A percentile compares a stretch with the other conserved stretches of the same genome.
These are phyloP conservation scores for Diadumene lineata DNA, from an alignment of 92 coral and sea anemone genomes.

Conservation along the genomic window DNA sequence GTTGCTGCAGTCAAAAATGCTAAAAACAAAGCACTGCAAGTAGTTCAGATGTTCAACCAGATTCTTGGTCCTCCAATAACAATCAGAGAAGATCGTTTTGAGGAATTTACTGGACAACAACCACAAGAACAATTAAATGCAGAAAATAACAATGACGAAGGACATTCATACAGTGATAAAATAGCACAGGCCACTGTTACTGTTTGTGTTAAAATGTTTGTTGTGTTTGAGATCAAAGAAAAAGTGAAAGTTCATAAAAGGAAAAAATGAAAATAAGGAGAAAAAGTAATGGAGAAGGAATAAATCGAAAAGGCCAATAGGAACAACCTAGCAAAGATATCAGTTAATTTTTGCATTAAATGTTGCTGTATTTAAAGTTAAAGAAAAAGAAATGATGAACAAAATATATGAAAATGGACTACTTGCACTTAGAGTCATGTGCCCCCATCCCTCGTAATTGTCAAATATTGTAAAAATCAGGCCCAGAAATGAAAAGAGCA, in stretches of 20 bases:
- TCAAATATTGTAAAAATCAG: too few relatives aligned
- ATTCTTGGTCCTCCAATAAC: slow-evolving; percentile 85
- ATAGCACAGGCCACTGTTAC: slow-evolving; percentile 80
- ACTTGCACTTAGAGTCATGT: too few relatives aligned
- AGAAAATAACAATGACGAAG: slow-evolving; percentile 37
- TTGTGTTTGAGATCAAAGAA: slow-evolving; percentile 85
- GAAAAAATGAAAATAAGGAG: slow-evolving; percentile 27
- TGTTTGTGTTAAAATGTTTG: slow-evolving; percentile 79
- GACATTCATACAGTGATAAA: slow-evolving; percentile 55
- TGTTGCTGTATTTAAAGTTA: too few relatives aligned
- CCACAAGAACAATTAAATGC: slow-evolving; percentile 17
- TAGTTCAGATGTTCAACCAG: slow-evolving; percentile 87
- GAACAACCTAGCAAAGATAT: not conserved
- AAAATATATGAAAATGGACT: too few relatives aligned
- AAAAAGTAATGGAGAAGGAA: not conserved
- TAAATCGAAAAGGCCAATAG: not conserved
- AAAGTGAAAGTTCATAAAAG: slow-evolving; percentile 65
- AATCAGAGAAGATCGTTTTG: slow-evolving; percentile 79
- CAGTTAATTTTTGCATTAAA: not conserved
- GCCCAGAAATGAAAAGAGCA: too few relatives aligned
- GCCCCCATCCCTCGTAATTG: too few relatives aligned
- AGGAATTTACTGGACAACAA: slow-evolving; percentile 73
- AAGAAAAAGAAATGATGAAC: too few relatives aligned
- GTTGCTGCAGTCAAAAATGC: slow-evolving; percentile 94
- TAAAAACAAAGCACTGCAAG: slow-evolving; percentile 86